Base-by-base conservation (phyloP, 2,888 invertebrate species). In the Drosophila birchii region DNA sequence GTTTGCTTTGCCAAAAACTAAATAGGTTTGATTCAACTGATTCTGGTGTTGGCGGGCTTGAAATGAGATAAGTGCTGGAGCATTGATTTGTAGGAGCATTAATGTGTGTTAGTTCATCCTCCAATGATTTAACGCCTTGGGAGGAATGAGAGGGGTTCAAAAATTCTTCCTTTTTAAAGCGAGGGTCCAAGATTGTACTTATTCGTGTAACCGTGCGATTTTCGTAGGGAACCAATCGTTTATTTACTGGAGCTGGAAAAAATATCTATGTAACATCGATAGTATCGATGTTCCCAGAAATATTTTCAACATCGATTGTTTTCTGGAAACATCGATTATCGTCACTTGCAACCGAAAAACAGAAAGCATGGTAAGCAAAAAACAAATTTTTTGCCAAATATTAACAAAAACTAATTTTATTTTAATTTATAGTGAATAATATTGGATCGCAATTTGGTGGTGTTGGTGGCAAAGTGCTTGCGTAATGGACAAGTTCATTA, bases 61-160 rank as follows among this genome's bases (percentile, higher is more conserved):
- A 43, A n/a, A n/a, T n/a, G n/a, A n/a, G n/a, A n/a, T n/a, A n/a
- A n/a, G n/a, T n/a, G n/a, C n/a, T n/a, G n/a, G n/a, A n/a, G n/a
- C n/a, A n/a, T n/a, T n/a, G n/a, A n/a, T n/a, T n/a, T n/a, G n/a
- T n/a, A n/a, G n/a, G n/a, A n/a, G 41, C 32, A 20, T 32, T 43
- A 20, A 32, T 56, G 55, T 32, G 16, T 18, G 55, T 20, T 16
- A 56, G 56, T 43, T 53, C 51, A n/a, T n/a, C n/a, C 51, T 51
- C 51, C 36, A 16, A 12, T 8, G 23, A 53, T 23, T 38, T n/a
- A n/a, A n/a, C n/a, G n/a, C n/a, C 36, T 38, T 53, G 23, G 16
- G 36, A 23, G 36, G 23, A 53, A 16, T 38, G 36, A 12, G 38
- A 53, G 11, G 53, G 23, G 23, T n/a, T 34, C 57, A 23, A 38